These are phyloP conservation scores for Esox masquinongy DNA, from an alignment of 2,797 vertebrate genomes.

Conservation along the genomic window DNA sequence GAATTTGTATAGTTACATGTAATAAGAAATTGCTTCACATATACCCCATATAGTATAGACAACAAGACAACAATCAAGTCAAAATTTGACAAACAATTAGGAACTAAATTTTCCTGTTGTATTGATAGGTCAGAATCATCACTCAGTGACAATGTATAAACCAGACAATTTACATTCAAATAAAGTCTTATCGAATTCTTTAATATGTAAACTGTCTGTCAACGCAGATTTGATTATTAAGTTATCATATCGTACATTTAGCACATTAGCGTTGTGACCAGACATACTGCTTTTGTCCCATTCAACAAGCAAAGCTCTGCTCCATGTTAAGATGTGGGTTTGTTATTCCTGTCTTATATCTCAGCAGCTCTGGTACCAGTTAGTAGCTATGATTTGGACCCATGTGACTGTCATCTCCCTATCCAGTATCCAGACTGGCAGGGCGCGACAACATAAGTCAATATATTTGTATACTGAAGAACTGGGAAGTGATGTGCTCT, in stretches of 20 bases:
- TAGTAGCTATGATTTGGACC: constrained; percentile 39
- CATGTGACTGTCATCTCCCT: constrained; percentile 55
- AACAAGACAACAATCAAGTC: too few species aligned
- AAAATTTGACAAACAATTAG: too few species aligned
- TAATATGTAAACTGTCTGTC: background rate
- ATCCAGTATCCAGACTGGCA: constrained; percentile 29
- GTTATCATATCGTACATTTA: background rate
- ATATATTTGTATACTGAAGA: constrained; percentile 46
- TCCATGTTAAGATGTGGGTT: constrained; percentile 22
- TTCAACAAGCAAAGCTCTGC: constrained; percentile 14
- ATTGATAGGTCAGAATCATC: too few species aligned
- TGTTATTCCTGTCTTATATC: constrained; percentile 17
- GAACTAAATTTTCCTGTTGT: too few species aligned
- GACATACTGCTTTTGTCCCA: background rate
- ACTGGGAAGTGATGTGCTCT: constrained; percentile 58
- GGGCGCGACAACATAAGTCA: constrained; percentile 45
- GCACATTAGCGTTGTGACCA: background rate
- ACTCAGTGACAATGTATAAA: too few species aligned
- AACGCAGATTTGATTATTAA: background rate
- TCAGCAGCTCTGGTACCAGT: constrained; percentile 29
- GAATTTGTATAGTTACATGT: too few species aligned
- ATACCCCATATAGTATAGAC: too few species aligned
- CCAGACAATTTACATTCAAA: too few species aligned
- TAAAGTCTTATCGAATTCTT: background rate
- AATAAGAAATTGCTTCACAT: too few species aligned